Percentiles rank a stretch among this genome's conserved stretches.
Evolutionary conservation across 2,113 vertebrate genomes (phyloP).

Genomic region (Planiliza haematocheilus): DNA sequence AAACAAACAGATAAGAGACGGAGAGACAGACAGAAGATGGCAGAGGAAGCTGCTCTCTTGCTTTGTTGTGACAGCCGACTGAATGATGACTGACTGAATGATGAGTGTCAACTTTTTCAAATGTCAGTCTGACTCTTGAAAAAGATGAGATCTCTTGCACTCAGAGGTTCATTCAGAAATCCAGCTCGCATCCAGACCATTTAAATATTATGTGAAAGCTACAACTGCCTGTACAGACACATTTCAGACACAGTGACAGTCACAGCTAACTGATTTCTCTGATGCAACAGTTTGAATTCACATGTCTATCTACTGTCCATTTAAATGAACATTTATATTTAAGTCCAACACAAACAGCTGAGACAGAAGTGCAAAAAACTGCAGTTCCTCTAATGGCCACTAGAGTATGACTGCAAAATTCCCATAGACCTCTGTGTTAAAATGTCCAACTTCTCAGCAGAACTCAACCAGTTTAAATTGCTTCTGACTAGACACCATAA

Average conservation of each 20-base stretch:
- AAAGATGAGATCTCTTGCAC: background rate
- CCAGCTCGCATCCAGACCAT: background rate
- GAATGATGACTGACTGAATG: conserved; percentile 27
- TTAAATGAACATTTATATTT: background rate
- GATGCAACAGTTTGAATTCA: background rate
- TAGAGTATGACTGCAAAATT: too few species aligned
- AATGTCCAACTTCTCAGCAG: too few species aligned
- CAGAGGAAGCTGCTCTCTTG: conserved; percentile 27
- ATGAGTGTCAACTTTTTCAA: conserved; percentile 14
- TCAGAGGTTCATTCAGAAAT: background rate
- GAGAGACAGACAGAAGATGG: conserved; percentile 12
- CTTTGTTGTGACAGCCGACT: conserved; percentile 44
- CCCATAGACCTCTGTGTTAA: too few species aligned
- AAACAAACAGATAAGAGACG: conserved; percentile 7
- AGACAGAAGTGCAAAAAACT: too few species aligned
- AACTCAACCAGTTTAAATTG: too few species aligned
- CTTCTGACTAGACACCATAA: too few species aligned
- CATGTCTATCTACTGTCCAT: background rate
- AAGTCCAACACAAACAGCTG: background rate
- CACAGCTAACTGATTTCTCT: background rate
- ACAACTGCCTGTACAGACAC: background rate
- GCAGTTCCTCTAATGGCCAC: too few species aligned
- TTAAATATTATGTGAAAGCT: background rate
- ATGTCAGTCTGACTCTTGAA: conserved; percentile 28
- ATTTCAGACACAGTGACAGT: background rate